A percentile compares a stretch with the other conserved stretches of the same genome.
phyloP scores from a whole-genome alignment of 1,140 invertebrate genomes.

The Danaus plexippus region DNA sequence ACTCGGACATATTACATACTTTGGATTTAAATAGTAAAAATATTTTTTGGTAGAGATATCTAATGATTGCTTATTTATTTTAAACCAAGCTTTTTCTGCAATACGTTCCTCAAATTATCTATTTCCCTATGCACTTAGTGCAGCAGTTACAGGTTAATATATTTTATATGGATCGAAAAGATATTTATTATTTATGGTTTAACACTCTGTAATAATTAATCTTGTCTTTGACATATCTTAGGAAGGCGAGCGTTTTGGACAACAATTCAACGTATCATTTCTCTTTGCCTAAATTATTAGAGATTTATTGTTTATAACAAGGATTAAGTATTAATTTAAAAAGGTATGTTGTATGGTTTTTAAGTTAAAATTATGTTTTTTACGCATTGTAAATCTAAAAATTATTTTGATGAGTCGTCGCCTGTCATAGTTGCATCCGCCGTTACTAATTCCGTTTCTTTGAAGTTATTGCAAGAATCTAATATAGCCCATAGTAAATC shows the following conservation, averaged over 20 bases:
- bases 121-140: too few relatives aligned
- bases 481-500: too few relatives aligned
- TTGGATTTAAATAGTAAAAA: too few relatives aligned
- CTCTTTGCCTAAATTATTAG: constrained; percentile 34
- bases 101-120: too few relatives aligned
- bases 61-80: too few relatives aligned
- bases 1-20: too few relatives aligned
- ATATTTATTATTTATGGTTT: too few relatives aligned
- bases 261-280: constrained; percentile 40
- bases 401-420: constrained; percentile 59
- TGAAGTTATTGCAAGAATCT: too few relatives aligned
- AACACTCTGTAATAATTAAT: background rate
- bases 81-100: too few relatives aligned
- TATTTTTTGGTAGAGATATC: too few relatives aligned
- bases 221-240: constrained; percentile 44
- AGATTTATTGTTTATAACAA: constrained; percentile 20
- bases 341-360: constrained; percentile 32
- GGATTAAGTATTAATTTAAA: constrained; percentile 18
- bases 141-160: too few relatives aligned
- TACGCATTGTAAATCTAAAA: constrained; percentile 8
- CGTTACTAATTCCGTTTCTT: constrained; percentile 21
- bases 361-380: background rate
- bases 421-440: constrained; percentile 57
- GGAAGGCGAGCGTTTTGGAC: constrained; percentile 44
- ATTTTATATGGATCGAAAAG: too few relatives aligned